Evolutionary conservation across 2,113 vertebrate genomes (phyloP).

Genomic region (Ammospiza nelsoni): DNA sequence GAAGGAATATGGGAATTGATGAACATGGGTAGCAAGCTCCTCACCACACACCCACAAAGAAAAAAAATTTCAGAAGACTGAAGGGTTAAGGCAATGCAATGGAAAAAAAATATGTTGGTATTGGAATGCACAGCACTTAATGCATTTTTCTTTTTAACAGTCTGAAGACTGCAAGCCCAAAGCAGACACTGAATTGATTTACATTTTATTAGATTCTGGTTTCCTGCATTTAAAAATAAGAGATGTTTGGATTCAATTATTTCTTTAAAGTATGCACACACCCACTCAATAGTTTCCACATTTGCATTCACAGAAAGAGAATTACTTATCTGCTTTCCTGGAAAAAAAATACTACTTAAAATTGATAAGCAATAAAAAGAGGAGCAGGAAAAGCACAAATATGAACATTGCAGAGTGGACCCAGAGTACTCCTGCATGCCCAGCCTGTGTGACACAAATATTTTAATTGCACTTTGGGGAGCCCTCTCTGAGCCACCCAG

Average conservation of each 20-base stretch:
- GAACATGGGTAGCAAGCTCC: not conserved
- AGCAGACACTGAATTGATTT: constrained; percentile 53
- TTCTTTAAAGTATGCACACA: constrained; percentile 26
- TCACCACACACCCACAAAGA: not conserved
- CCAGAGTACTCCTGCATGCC: not conserved
- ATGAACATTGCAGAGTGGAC: not conserved
- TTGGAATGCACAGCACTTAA: constrained; percentile 20
- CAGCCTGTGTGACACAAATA: not conserved
- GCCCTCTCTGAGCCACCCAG: not conserved
- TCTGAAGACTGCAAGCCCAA: constrained; percentile 8
- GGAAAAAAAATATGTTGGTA: constrained; percentile 37
- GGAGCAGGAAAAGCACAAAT: not conserved
- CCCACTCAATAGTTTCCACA: constrained; percentile 22
- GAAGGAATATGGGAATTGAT: not conserved
- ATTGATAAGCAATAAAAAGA: not conserved
- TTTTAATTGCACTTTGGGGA: not conserved
- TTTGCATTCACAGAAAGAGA: constrained; percentile 30
- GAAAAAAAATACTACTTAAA: not conserved
- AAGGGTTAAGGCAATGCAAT: not conserved
- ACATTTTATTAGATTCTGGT: constrained; percentile 46
- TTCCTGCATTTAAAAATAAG: constrained; percentile 43
- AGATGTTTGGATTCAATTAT: constrained; percentile 51
- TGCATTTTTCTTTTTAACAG: not conserved
- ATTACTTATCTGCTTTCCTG: not conserved
- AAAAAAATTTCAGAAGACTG: not conserved